These are phyloP conservation scores for Copidosoma floridanum DNA, from an alignment of 1,140 invertebrate genomes.

Conservation along the genomic window DNA sequence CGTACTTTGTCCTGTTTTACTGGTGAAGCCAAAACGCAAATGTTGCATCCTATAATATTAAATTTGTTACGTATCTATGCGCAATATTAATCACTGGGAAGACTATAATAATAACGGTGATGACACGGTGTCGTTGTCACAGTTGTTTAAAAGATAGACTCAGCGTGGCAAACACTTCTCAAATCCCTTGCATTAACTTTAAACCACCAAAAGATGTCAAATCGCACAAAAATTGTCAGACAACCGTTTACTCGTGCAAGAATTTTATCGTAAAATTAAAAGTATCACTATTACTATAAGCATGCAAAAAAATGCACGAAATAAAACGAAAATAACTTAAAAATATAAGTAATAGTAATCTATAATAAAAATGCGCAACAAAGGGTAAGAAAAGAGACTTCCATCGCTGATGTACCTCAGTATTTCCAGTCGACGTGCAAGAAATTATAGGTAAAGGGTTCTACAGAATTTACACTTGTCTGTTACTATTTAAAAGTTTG, in stretches of 20 bases:
- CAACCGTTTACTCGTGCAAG: constrained; percentile 16
- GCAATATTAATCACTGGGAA: no score
- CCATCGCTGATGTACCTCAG: constrained; percentile 33
- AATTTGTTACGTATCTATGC: constrained; percentile 32
- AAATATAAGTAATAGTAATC: no score
- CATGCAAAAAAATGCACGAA: constrained; percentile 9
- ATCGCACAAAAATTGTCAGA: constrained; percentile 18
- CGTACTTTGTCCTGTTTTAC: constrained; percentile 88
- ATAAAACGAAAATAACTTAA: no score
- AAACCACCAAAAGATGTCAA: constrained; percentile 17
- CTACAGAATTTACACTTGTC: constrained; percentile 17
- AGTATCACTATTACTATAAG: neutral
- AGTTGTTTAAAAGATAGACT: no score
- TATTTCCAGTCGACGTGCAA: constrained; percentile 37
- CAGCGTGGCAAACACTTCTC: no score
- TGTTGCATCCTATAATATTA: constrained; percentile 78
- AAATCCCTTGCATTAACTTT: constrained; percentile 22
- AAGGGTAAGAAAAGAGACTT: constrained; percentile 32
- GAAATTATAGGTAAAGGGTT: constrained; percentile 9
- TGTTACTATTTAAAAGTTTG: constrained; percentile 26
- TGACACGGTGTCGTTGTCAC: no score
- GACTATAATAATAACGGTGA: neutral
- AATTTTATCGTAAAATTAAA: constrained; percentile 16
- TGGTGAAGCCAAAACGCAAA: constrained; percentile 75
- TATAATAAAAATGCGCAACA: no score